Evolutionary conservation across 2,113 vertebrate species (phyloP), one percentile per base, ranked within the genome.

Genomic region (Amblyornis subalaris): DNA sequence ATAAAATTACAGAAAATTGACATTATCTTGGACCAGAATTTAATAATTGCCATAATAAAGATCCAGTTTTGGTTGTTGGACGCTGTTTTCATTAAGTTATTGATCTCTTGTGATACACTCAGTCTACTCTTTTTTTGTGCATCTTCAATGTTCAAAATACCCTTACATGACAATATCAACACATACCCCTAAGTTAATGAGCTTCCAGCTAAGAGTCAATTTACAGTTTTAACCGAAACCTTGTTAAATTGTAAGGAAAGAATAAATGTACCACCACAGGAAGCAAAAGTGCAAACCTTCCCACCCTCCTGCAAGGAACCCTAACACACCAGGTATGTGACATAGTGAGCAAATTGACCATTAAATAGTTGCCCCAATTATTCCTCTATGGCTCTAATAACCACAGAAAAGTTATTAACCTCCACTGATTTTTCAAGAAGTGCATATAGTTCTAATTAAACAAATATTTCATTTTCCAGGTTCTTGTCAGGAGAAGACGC

Each of bases 401-500:
- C 36, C 53, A 74, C 71, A 66, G 58, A 69, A 80, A 88, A 91
- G 31, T 44, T 74, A 94, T 94, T 94, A 95, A 60, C 14, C 47
- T 92, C 55, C 83, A 73, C 60, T 33, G 61, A 80, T 90, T 96
- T 96, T 90, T 85, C 54, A 69, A 79, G 78, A 85, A 88, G 67
- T 47, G 48, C 7, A 14, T 47, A 25, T 64, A 55, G 24, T 22
- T 83, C 66, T 94, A 94, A 95, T 96, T 93, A 95, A 97, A 95
- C 14, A 95, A 90, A 94, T 94, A 94, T 73, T 85, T 94, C 35
- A 77, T 92, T 94, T 96, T 77, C 73, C 45, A 69, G 50, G 61
- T 54, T 36, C 35, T 95, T 94, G 90, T 91, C 62, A 70, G 62
- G 33, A 65, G 26, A 89, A 88, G 72, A 76, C 33, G 69, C 6